These are phyloP conservation scores for Cladopsammia gracilis DNA, from an alignment of 64 coral and sea anemone species.

Conservation along the genomic window DNA sequence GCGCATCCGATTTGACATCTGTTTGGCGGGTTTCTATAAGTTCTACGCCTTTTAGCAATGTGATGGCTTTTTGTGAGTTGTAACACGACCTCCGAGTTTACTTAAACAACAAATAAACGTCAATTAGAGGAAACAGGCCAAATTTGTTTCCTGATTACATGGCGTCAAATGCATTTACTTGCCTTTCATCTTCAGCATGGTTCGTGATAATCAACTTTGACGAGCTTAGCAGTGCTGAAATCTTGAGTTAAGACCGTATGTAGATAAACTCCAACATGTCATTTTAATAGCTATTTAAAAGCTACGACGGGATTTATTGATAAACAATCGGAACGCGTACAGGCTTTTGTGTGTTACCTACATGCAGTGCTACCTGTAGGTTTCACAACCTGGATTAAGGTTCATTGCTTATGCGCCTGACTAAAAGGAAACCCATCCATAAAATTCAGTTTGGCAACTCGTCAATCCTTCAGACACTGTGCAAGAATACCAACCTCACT, in stretches of 20 bases:
- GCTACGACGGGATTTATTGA: conserved; percentile 28
- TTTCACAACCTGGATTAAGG: neutral
- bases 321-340: conserved; percentile 18
- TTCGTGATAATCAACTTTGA: neutral
- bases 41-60: neutral
- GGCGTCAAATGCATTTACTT: neutral
- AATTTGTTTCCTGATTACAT: conserved; percentile 28
- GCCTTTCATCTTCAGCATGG: neutral
- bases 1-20: conserved; percentile 10
- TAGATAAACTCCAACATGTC: neutral
- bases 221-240: conserved; percentile 2
- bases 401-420: neutral
- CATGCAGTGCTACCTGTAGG: neutral
- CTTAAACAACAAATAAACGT: conserved; percentile 43
- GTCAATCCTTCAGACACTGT: neutral
- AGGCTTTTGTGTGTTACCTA: neutral
- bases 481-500: neutral
- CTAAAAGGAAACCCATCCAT: neutral
- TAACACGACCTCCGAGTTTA: conserved; percentile 24
- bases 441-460: neutral
- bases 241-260: neutral
- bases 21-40: neutral
- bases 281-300: conserved; percentile 25
- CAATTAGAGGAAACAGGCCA: conserved; percentile 25
- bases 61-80: conserved; percentile 6